phyloP scores from a whole-genome alignment of 2,113 vertebrate species.

The Protomyctophum bolini region DNA sequence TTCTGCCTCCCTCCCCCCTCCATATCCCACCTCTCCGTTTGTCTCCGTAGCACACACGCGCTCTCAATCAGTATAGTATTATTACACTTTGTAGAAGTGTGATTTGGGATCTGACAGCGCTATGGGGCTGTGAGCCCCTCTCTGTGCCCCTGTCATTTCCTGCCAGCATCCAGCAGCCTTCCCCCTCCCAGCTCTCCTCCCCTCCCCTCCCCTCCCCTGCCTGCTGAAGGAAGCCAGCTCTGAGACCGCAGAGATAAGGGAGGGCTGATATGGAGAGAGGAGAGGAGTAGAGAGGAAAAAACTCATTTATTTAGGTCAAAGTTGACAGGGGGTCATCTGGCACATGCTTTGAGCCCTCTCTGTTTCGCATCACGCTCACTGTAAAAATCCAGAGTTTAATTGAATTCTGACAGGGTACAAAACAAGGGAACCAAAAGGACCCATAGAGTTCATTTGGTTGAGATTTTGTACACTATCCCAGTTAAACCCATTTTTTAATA shows the following conservation, averaged over 20 bases:
- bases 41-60: not conserved
- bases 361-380: too few species aligned
- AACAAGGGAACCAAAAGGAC: too few species aligned
- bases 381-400: too few species aligned
- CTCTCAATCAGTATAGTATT: too few species aligned
- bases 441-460: too few species aligned
- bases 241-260: slow-evolving; percentile 26
- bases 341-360: too few species aligned
- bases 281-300: not conserved
- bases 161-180: slow-evolving; percentile 35
- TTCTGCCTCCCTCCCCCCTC: too few species aligned
- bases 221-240: slow-evolving; percentile 39
- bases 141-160: slow-evolving; percentile 49
- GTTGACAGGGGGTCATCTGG: not conserved
- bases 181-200: slow-evolving; percentile 7
- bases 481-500: too few species aligned
- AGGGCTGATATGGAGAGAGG: slow-evolving; percentile 10
- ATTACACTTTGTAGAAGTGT: slow-evolving; percentile 20
- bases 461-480: too few species aligned
- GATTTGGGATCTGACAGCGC: slow-evolving; percentile 37
- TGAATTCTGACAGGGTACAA: too few species aligned
- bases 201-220: slow-evolving; percentile 25
- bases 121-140: slow-evolving; percentile 18
- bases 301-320: slow-evolving; percentile 33
- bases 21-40: not conserved